Base-by-base conservation (phyloP, 2,113 vertebrate genomes). In the Labrus mixtus region DNA sequence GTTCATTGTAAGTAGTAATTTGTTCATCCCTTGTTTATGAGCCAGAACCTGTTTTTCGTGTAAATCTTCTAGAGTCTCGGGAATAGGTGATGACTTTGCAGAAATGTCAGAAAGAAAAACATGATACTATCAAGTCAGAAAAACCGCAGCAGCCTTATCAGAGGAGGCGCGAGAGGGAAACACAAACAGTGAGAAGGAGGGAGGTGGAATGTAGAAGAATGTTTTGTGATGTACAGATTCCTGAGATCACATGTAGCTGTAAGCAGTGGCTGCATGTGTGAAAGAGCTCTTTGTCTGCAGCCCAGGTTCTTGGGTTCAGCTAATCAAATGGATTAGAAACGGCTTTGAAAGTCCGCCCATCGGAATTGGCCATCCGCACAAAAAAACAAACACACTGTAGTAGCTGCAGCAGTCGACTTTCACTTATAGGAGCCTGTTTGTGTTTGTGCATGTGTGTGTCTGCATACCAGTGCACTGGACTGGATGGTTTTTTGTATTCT, bases 271-370 rank as follows among this genome's bases (percentile, higher is more conserved):
- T 71, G 63, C 79, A 73, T 83, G 89, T 88, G 89, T 93, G 92
- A 94, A 95, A 91, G 93, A 88, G 79, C 83, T 89, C 91, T 93
- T 95, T 95, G 92, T 95, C 88, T 82, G 81, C 54, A 19, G 87
- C 39, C 76, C 78, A 82, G 86, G 86, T 89, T 92, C 73, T 78
- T 87, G 90, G 72, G 86, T 93, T 92, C 87, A 91, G 86, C 84
- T 93, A 93, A 95, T 94, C 94, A 94, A 93, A 92, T 81, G 91
- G 93, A 94, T 94, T 94, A 93, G 82, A 88, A 90, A 76, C 62
- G 54, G 90, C 89, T 93, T 92, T 92, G 82, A 92, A 93, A 93
- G 76, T 84, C 79, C 77, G 63, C 90, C 79, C 73, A 70, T 90
- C 82, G 81, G 85, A 90, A 90, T 87, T 74, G 67, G 72, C 83